phyloP scores from a whole-genome alignment of 2,113 vertebrate species.

The Microtus ochrogaster region DNA sequence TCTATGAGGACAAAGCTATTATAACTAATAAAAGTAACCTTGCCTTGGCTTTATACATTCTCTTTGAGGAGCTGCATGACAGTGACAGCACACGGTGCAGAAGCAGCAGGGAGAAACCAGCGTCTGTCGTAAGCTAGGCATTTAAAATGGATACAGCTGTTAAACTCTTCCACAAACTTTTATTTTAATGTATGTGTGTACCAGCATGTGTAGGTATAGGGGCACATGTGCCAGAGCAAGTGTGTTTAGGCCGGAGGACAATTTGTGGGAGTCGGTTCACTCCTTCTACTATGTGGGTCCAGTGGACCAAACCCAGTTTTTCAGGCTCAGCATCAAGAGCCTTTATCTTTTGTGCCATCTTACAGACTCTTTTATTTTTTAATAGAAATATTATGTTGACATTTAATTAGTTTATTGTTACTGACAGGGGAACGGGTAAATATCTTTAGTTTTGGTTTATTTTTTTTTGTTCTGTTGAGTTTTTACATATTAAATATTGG shows the following conservation, averaged over 20 bases:
- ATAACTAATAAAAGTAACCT: background rate
- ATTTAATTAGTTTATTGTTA: background rate
- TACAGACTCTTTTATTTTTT: background rate
- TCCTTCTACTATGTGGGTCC: background rate
- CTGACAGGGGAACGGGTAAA: background rate
- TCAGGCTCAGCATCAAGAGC: background rate
- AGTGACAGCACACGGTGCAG: background rate
- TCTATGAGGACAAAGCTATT: background rate
- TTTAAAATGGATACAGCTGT: background rate
- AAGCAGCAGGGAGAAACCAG: background rate
- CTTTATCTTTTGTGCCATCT: background rate
- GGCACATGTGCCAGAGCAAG: background rate
- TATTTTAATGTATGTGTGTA: background rate
- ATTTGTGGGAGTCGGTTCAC: background rate
- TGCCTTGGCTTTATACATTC: background rate
- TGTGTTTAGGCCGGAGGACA: background rate
- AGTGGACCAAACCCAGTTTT: background rate
- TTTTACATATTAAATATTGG: slow-evolving; percentile 26
- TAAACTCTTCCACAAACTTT: background rate
- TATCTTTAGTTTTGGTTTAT: background rate
- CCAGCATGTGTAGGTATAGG: background rate
- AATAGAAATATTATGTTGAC: background rate
- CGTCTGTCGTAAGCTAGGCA: background rate
- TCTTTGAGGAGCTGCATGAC: background rate
- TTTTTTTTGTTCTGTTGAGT: background rate